phyloP scores from a whole-genome alignment of 2,113 vertebrate genomes.

The Rhea pennata region DNA sequence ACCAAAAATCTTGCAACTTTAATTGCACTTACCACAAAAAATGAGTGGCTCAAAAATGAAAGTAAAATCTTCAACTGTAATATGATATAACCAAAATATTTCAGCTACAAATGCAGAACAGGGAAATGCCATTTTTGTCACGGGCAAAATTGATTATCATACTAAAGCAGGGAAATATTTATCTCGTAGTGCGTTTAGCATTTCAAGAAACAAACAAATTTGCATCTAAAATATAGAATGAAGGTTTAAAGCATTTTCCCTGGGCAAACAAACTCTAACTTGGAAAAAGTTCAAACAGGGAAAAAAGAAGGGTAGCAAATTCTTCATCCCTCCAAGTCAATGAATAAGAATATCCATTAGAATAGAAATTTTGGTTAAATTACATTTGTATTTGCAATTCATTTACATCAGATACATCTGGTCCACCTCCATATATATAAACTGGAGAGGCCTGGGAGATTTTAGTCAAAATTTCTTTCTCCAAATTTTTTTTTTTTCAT shows the following conservation, averaged over 20 bases:
- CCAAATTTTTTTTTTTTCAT: not conserved
- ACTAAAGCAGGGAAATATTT: not conserved
- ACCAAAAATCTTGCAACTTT: constrained; percentile 28
- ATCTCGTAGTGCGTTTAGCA: rapidly evolving
- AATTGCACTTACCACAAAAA: constrained; percentile 27
- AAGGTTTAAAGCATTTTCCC: not conserved
- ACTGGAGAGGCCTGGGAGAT: not conserved
- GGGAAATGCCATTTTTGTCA: not conserved
- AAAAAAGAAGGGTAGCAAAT: not conserved
- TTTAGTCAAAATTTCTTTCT: not conserved
- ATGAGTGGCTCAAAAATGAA: constrained; percentile 38
- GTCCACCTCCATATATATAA: not conserved
- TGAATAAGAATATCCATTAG: not conserved
- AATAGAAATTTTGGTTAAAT: not conserved
- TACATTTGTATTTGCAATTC: not conserved
- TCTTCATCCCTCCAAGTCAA: not conserved
- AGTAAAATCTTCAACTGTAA: constrained; percentile 12
- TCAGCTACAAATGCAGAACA: constrained; percentile 1
- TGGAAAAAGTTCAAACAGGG: not conserved
- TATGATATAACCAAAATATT: not conserved
- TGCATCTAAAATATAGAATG: not conserved
- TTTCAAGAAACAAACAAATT: not conserved
- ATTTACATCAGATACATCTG: not conserved
- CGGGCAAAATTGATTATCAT: not conserved
- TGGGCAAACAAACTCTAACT: not conserved